Base-by-base conservation (phyloP, 2,113 vertebrate genomes). In the Lichenostomus cassidix region DNA sequence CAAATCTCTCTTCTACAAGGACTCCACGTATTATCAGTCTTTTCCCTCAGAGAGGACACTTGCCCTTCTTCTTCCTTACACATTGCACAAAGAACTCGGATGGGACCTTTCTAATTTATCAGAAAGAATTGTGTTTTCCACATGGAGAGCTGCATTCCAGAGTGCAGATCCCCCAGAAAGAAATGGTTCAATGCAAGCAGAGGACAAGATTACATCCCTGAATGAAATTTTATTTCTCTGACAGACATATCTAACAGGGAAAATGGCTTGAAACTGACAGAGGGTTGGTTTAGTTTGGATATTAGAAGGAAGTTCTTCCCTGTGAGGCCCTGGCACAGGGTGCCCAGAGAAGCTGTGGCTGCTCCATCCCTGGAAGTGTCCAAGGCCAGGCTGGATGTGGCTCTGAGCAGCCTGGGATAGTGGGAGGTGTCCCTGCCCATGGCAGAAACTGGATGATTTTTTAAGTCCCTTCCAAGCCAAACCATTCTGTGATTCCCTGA, bases 301-400 rank as follows among this genome's bases (percentile, higher is more conserved):
- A 68, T 31, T 7, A 55, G 39, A 67, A 75, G 8, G 29, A 62
- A 52, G 10, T 19, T 39, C 24, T 75, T 60, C 5, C 20, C 47
- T 68, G 23, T n/a, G 39, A 82, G 13, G 16, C 12, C 15, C 60
- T 82, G 33, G 59, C 28, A 17, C 3, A 68, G 28, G 28, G 0
- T 46, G 2, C 12, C 14, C n/a, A 47, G 20, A 60, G 62, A 2
- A 82, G 39, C 20, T 53, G 39, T 60, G 62, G n/a, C 53, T 82
- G 6, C 9, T 5, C 24, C 29, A 53, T 60, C 13, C 24, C n/a
- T 68, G 46, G n/a, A 0, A 75, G 13, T 27, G 20, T 21, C 0
- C 53, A 1, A 68, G 29, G 24, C n/a, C 29, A 75, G 39, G 13
- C 0, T 60, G 62, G 33, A 75, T 67, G 46, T 16, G 11, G 28